phyloP scores from a whole-genome alignment of 2,888 invertebrate species.

The Nephrotoma flavescens region DNA sequence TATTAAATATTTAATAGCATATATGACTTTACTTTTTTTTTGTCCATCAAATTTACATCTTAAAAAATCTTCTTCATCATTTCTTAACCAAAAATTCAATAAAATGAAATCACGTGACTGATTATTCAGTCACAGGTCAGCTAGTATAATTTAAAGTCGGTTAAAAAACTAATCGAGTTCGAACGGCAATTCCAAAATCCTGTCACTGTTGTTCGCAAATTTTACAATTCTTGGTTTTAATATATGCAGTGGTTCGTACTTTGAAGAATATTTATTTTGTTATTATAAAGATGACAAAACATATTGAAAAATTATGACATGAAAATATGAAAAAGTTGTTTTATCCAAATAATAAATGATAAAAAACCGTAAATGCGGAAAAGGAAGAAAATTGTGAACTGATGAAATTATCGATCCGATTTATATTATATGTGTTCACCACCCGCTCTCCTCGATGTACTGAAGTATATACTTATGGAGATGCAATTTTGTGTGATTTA shows the following conservation, averaged over 20 bases:
- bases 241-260: background rate
- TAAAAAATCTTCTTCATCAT: too few species aligned
- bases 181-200: too few species aligned
- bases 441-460: background rate
- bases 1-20: too few species aligned
- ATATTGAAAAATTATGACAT: background rate
- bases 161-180: too few species aligned
- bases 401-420: background rate
- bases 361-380: background rate
- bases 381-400: background rate
- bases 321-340: background rate
- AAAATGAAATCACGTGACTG: too few species aligned
- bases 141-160: too few species aligned
- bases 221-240: too few species aligned
- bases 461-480: background rate
- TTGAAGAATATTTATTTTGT: background rate
- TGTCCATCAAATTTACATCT: too few species aligned
- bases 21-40: too few species aligned
- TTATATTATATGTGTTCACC: background rate
- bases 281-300: background rate
- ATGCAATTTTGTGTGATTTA: background rate
- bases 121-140: too few species aligned
- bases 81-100: too few species aligned
- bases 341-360: background rate
- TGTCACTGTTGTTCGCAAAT: too few species aligned